Evolutionary conservation across 2,797 vertebrate genomes (phyloP).

Genomic region (Xiphophorus birchmanni): DNA sequence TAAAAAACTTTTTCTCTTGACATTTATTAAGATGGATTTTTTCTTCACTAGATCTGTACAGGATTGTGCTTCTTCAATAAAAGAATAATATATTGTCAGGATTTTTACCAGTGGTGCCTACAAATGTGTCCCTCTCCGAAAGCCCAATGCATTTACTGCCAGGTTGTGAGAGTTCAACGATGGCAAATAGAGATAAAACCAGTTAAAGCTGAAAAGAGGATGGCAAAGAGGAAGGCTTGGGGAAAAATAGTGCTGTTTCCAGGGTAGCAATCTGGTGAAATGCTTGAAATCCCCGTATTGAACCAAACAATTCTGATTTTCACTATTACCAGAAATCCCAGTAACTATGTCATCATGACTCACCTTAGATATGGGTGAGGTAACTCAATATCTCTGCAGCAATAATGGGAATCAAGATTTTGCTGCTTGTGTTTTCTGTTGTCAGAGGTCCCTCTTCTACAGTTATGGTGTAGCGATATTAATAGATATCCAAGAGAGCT

Average conservation of each 20-base stretch:
- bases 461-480: constrained; percentile 50
- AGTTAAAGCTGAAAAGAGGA: constrained; percentile 3
- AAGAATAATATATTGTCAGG: background rate
- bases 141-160: background rate
- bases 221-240: background rate
- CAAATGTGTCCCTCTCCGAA: background rate
- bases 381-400: background rate
- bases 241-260: background rate
- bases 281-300: background rate
- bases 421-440: constrained; percentile 38
- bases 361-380: constrained; percentile 5
- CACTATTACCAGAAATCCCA: constrained; percentile 9
- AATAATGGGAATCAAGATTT: constrained; percentile 32
- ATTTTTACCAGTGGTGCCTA: background rate
- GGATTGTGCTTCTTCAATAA: background rate
- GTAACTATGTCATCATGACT: constrained; percentile 45
- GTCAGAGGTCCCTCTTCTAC: constrained; percentile 20
- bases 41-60: background rate
- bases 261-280: background rate
- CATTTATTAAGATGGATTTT: background rate
- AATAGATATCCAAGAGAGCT: constrained; percentile 44
- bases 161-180: background rate
- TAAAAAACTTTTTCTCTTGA: background rate
- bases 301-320: background rate
- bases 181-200: background rate